Conservation (phyloP, 2,797 vertebrate genomes). For the Florisuga fusca region DNA sequence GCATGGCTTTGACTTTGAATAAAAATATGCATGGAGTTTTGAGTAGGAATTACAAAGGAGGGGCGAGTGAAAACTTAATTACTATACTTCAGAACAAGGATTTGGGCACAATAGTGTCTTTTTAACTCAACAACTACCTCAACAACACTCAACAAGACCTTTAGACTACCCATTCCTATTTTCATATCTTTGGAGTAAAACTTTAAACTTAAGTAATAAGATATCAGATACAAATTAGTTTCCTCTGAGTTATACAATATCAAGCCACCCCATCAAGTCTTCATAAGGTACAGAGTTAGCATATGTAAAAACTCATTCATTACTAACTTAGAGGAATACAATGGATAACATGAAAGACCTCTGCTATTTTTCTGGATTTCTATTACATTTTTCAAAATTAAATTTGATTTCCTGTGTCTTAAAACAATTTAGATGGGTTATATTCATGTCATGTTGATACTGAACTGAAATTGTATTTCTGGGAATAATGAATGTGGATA, state of each 20-base stretch:
- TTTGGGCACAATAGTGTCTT: background rate
- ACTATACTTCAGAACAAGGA: background rate
- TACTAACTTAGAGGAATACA: background rate
- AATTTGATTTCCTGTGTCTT: background rate
- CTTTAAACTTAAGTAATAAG: background rate
- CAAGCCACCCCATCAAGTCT: background rate
- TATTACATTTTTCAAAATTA: background rate
- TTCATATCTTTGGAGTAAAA: background rate
- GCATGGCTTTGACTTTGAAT: background rate
- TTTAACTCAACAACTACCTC: background rate
- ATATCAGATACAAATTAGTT: background rate
- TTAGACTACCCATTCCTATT: background rate
- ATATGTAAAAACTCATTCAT: background rate
- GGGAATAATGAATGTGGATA: background rate
- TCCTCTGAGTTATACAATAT: background rate
- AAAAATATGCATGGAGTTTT: background rate
- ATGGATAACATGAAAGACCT: accelerated
- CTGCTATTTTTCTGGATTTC: background rate
- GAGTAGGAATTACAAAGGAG: background rate
- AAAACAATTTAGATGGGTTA: background rate
- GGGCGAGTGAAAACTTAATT: background rate
- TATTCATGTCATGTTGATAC: background rate
- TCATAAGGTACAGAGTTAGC: background rate
- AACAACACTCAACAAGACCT: too few species aligned
- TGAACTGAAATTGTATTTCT: background rate